Conservation (phyloP, 2,888 invertebrate species). For the Ochropleura plecta region DNA sequence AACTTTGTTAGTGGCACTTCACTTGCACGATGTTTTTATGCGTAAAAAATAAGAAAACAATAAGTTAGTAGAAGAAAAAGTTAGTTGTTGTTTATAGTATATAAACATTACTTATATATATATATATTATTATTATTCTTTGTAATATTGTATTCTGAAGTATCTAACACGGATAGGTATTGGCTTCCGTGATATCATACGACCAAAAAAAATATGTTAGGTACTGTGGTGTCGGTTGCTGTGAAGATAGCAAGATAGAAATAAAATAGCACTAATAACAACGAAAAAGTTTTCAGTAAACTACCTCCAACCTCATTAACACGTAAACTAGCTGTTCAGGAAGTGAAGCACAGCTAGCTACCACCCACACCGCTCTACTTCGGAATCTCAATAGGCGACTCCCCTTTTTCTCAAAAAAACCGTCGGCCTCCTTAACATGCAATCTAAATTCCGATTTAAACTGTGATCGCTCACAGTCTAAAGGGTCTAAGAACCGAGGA, state of each 20-base stretch:
- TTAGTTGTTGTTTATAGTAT: too few relatives aligned
- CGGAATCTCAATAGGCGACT: constrained; percentile 63
- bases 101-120: too few relatives aligned
- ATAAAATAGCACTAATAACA: neutral
- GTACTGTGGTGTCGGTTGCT: neutral
- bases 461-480: constrained; percentile 69
- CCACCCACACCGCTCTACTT: constrained; percentile 36
- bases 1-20: too few relatives aligned
- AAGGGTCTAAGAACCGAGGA: constrained; percentile 66
- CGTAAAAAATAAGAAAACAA: too few relatives aligned
- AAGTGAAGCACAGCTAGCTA: constrained; percentile 26
- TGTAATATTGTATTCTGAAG: neutral
- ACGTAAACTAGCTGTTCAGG: constrained; percentile 46
- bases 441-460: constrained; percentile 72
- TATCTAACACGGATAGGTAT: neutral
- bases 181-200: neutral
- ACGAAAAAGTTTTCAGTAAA: constrained; percentile 12
- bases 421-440: constrained; percentile 67
- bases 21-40: too few relatives aligned
- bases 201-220: neutral
- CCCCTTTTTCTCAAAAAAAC: constrained; percentile 63
- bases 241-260: neutral
- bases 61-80: too few relatives aligned
- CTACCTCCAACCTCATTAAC: constrained; percentile 48
- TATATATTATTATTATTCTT: neutral